These are phyloP conservation scores for Koerneria pararmatus DNA, from an alignment of 2,888 invertebrate species.

Conservation along the genomic window DNA sequence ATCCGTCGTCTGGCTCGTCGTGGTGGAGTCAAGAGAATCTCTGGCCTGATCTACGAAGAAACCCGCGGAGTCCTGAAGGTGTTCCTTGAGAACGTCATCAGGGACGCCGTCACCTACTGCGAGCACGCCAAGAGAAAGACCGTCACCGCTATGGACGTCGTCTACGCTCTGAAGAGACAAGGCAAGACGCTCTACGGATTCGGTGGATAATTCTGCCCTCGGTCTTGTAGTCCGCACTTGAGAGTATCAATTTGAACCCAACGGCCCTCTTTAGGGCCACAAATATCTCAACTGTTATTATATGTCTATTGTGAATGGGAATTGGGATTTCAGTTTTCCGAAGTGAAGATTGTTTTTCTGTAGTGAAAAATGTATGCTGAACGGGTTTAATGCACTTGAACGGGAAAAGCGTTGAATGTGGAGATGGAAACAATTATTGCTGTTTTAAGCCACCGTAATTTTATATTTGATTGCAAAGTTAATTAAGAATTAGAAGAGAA, in stretches of 20 bases:
- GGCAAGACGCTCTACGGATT: slow-evolving; percentile 58
- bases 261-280: slow-evolving; percentile 38
- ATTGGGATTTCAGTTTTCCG: too few species aligned
- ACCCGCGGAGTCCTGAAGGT: slow-evolving; percentile 46
- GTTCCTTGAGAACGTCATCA: slow-evolving; percentile 69
- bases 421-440: too few species aligned
- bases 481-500: too few species aligned
- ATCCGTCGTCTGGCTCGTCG: slow-evolving; percentile 63
- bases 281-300: too few species aligned
- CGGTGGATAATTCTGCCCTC: slow-evolving; percentile 39
- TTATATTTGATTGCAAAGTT: too few species aligned
- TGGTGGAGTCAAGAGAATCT: slow-evolving; percentile 61
- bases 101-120: slow-evolving; percentile 79
- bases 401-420: too few species aligned
- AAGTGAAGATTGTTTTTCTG: too few species aligned
- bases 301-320: too few species aligned
- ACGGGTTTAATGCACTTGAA: too few species aligned
- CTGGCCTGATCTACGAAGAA: slow-evolving; percentile 51
- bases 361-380: too few species aligned
- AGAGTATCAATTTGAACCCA: slow-evolving; percentile 31
- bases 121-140: slow-evolving; percentile 84
- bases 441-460: too few species aligned
- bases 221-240: too few species aligned
- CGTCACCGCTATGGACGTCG: slow-evolving; percentile 82
- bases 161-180: slow-evolving; percentile 65